Base-by-base conservation (phyloP, 2,888 invertebrate genomes). In the Perizoma flavofasciatum region DNA sequence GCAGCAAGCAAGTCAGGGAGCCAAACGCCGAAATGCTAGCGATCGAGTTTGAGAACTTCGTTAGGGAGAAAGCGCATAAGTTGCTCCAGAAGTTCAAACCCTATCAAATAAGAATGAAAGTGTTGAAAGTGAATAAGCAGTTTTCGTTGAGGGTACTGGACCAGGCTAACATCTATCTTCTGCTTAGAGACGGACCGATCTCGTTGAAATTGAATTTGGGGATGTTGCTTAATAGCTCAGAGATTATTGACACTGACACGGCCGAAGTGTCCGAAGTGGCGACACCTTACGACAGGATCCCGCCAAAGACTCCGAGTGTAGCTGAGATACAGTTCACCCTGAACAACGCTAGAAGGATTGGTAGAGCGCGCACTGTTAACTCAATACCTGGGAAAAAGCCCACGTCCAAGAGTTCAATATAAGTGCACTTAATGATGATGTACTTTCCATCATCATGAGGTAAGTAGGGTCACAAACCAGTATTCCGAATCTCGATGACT, bases 221-320 rank as follows among this genome's bases (percentile, higher is more conserved):
- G 67, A 87, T 83, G 92, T 72, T 53, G 68, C 79, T 85, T 74
- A 82, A 75, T 69, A 90, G 70, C 78, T 83, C 77, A 76, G 91
- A 78, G 78, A 89, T 77, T 74, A 79, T 74, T 70, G 89, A 77
- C 75, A 88, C 71, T 0, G 71, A 77, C 3, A 63, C 62, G 0
- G 60, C 67, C 3, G 82, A 83, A 0, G 57, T 77, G 0, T 37
- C 46, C 0, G 69, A 77, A 0, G 77, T 85, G 3, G 58, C 59
- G 0, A 82, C 80, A 10, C 77, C 80, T 4, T 83, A 79, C 46
- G 80, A 77, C 57, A 50, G 41, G 6, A 5, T 35, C 0, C 75
- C 77, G 0, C 65, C 77, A 0, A 71, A 55, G 22, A 67, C 75
- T 5, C 48, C 61, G 0, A 78, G 77, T 44, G 57, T 78, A 1